Conservation (phyloP, 2,113 vertebrate species). For the Aphelocoma coerulescens region DNA sequence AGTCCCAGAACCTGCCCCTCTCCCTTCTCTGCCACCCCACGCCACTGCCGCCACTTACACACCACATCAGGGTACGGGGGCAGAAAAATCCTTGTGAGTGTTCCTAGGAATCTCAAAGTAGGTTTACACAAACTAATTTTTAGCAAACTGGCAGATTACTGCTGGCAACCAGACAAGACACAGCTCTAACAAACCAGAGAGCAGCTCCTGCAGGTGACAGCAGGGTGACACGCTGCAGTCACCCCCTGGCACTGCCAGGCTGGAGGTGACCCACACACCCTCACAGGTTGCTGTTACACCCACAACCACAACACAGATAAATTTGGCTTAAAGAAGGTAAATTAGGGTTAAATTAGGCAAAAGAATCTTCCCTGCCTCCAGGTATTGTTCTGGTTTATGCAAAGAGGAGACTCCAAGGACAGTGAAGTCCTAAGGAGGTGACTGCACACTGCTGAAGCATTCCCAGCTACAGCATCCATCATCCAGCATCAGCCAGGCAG, state of each 20-base stretch:
- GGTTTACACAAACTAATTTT: background rate
- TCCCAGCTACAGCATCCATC: background rate
- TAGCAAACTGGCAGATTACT: background rate
- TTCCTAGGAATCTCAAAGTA: background rate
- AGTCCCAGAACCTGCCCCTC: too few relatives aligned
- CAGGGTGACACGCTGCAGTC: background rate
- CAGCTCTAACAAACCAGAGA: background rate
- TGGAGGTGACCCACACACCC: background rate
- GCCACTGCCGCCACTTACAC: background rate
- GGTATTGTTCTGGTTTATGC: background rate
- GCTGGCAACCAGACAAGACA: background rate
- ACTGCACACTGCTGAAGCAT: background rate
- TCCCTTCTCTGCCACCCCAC: background rate
- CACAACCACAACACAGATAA: fast-evolving
- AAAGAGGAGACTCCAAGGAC: background rate
- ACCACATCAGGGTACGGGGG: fast-evolving
- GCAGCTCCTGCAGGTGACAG: background rate
- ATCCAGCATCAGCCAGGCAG: background rate
- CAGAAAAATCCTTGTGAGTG: background rate
- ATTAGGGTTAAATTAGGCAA: background rate
- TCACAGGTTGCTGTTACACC: background rate
- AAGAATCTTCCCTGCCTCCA: background rate
- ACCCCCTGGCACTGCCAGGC: background rate
- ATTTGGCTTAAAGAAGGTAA: background rate
- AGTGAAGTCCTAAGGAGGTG: background rate